phyloP scores from a whole-genome alignment of 2,797 vertebrate species.

The Amniataba percoides region DNA sequence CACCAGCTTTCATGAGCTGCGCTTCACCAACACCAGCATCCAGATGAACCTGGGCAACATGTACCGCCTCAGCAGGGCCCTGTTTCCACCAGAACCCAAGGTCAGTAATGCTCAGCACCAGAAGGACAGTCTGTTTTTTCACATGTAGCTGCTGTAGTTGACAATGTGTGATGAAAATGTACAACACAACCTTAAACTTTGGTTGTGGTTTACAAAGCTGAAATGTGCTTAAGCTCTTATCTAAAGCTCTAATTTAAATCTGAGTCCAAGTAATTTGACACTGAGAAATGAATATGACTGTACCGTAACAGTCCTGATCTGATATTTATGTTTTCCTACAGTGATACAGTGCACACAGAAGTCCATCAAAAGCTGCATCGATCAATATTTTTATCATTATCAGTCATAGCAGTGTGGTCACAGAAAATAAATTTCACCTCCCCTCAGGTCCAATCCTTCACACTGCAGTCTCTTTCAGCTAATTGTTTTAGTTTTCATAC shows the following conservation, averaged over 20 bases:
- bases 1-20: slow-evolving; percentile 89
- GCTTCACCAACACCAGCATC: slow-evolving; percentile 89
- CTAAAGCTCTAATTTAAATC: background rate
- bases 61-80: slow-evolving; percentile 83
- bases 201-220: background rate
- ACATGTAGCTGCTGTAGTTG: background rate
- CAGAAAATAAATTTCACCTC: background rate
- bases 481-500: background rate
- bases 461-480: background rate
- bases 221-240: background rate
- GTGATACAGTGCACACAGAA: too few relatives aligned
- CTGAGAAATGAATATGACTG: background rate
- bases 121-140: background rate
- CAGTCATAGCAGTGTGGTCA: too few relatives aligned
- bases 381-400: background rate
- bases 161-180: background rate
- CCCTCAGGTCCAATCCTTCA: background rate
- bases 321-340: background rate
- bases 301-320: too few relatives aligned
- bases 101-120: slow-evolving; percentile 62
- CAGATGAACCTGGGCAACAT: slow-evolving; percentile 90
- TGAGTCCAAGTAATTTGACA: background rate
- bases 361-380: background rate
- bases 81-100: slow-evolving; percentile 91
- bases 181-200: background rate